Evolutionary conservation across 2,797 vertebrate genomes (phyloP).

Genomic region (Oreonectes daqikongensis): DNA sequence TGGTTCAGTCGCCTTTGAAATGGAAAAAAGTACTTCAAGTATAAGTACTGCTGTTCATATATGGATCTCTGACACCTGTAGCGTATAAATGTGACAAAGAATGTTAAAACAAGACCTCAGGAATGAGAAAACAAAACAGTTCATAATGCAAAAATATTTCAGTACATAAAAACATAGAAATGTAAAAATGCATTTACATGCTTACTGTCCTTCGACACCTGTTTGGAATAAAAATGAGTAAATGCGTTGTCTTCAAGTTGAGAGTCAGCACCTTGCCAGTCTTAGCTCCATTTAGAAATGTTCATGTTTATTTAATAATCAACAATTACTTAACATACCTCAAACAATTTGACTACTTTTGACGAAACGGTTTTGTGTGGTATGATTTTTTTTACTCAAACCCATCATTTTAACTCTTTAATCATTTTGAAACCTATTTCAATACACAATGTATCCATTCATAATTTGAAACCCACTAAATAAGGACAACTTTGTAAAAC

Average conservation of each 20-base stretch:
- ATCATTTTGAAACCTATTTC: neutral
- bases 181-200: constrained; percentile 19
- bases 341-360: neutral
- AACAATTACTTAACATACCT: neutral
- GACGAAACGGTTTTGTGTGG: neutral
- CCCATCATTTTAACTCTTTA: neutral
- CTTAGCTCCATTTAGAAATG: neutral
- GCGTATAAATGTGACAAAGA: constrained; percentile 99
- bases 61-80: constrained; percentile 99
- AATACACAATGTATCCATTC: neutral
- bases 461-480: neutral
- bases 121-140: constrained; percentile 73
- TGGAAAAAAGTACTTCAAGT: constrained; percentile 92
- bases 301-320: neutral
- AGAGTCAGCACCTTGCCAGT: neutral
- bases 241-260: constrained; percentile 1
- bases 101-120: constrained; percentile 97
- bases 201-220: constrained; percentile 43
- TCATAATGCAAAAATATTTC: constrained; percentile 33
- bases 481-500: neutral
- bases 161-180: neutral
- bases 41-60: constrained; percentile 98
- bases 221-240: constrained; percentile 1
- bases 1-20: constrained; percentile 93
- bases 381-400: rapidly evolving